Conservation (phyloP, 1,140 invertebrate genomes). For the Mizuhopecten yessoensis region DNA sequence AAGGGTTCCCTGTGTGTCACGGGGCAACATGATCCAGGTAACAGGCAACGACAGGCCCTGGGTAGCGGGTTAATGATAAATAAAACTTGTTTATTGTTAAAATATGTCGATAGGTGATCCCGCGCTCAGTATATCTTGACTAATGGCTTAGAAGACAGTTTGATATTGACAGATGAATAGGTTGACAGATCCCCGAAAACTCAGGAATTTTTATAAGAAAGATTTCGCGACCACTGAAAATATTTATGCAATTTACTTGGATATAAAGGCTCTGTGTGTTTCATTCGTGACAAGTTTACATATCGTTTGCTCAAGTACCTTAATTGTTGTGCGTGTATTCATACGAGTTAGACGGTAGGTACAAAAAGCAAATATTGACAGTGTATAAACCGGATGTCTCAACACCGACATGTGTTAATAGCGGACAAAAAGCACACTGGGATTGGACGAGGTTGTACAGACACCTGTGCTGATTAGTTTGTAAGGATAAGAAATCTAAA, state of each 20-base stretch:
- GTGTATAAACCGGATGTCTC: background rate
- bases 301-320: background rate
- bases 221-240: background rate
- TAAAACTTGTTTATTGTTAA: background rate
- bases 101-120: background rate
- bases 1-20: background rate
- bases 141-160: background rate
- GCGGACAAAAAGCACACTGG: background rate
- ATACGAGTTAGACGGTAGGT: background rate
- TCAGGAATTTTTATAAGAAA: conserved; percentile 4
- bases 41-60: background rate
- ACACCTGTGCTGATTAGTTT: too few relatives aligned
- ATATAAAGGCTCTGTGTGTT: background rate
- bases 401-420: background rate
- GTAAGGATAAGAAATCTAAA: too few relatives aligned
- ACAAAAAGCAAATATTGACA: background rate
- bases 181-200: background rate
- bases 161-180: conserved; percentile 12
- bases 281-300: background rate
- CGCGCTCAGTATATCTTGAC: background rate
- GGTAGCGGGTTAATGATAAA: background rate
- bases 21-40: too few relatives aligned
- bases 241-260: conserved; percentile 36
- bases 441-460: too few relatives aligned
- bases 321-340: background rate